A percentile compares a stretch with the other conserved stretches of the same genome.
These are phyloP conservation scores for Lytechinus pictus DNA, from an alignment of 35 echinoderm and acorn worm species.

Conservation along the genomic window DNA sequence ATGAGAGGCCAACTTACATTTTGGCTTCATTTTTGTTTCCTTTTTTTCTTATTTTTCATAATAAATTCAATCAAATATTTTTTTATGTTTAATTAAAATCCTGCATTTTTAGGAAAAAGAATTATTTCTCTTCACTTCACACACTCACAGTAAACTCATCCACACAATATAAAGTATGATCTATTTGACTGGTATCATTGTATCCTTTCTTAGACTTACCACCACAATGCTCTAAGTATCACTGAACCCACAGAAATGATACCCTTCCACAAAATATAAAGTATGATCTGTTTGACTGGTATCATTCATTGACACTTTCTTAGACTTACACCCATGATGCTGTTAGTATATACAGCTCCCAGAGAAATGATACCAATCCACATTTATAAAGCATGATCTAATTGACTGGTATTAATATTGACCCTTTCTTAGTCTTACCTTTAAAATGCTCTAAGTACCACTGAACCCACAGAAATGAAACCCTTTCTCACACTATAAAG, in stretches of 20 bases:
- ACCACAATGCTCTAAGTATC: slow-evolving; percentile 66
- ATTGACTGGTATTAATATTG: not conserved
- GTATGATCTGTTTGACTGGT: not conserved
- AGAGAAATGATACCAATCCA: slow-evolving; percentile 77
- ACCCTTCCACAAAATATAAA: slow-evolving; percentile 51
- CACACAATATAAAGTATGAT: too few species aligned
- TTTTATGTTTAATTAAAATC: too few species aligned
- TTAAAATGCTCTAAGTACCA: slow-evolving; percentile 64
- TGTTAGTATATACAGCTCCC: slow-evolving; percentile 52
- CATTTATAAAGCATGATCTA: too few species aligned
- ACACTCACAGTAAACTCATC: too few species aligned
- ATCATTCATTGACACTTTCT: not conserved
- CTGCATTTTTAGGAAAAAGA: too few species aligned
- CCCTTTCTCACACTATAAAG: too few species aligned
- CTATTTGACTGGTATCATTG: not conserved
- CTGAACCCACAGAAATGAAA: too few species aligned
- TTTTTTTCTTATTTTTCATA: too few species aligned
- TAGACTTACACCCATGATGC: slow-evolving; percentile 75
- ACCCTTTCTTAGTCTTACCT: slow-evolving; percentile 51
- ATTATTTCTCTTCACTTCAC: too few species aligned
- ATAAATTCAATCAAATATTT: too few species aligned
- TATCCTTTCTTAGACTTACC: slow-evolving; percentile 54
- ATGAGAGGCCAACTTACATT: too few species aligned
- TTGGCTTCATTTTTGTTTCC: too few species aligned
- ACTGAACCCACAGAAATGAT: slow-evolving; percentile 62